phyloP scores from a whole-genome alignment of 2,113 vertebrate genomes.

The Patagioenas fasciata region DNA sequence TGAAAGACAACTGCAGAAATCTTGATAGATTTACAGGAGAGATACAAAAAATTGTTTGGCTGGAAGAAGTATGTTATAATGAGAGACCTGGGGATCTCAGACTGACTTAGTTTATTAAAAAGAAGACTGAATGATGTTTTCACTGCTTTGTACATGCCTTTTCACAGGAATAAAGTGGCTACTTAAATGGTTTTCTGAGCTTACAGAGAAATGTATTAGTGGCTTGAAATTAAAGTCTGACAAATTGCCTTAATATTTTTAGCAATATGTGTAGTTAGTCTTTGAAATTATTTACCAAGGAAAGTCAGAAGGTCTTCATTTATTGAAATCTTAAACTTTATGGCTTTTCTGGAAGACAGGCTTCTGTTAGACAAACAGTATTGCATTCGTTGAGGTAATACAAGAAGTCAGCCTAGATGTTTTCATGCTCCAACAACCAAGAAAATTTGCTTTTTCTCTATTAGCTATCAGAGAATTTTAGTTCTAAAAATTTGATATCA shows the following conservation, averaged over 20 bases:
- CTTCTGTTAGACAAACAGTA: not conserved
- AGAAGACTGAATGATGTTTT: not conserved
- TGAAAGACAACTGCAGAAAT: not conserved
- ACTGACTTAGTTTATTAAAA: not conserved
- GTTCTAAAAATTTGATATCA: not conserved
- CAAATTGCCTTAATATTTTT: constrained; percentile 1
- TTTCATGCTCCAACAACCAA: not conserved
- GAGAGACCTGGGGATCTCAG: not conserved
- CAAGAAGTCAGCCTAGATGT: not conserved
- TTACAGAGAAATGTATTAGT: not conserved
- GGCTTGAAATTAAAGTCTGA: not conserved
- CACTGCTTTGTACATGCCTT: not conserved
- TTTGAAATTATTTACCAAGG: not conserved
- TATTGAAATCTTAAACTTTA: not conserved
- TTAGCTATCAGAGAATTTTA: not conserved
- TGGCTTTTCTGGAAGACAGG: not conserved
- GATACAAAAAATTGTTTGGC: not conserved
- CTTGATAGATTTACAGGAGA: not conserved
- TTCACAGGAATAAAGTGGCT: not conserved
- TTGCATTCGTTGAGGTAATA: not conserved
- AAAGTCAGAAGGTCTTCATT: not conserved
- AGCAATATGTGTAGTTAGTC: not conserved
- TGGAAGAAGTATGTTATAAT: not conserved
- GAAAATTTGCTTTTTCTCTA: not conserved
- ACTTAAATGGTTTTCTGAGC: not conserved